These are phyloP conservation scores for Dryocosmus kuriphilus DNA, from an alignment of 2,888 invertebrate species.

Conservation along the genomic window DNA sequence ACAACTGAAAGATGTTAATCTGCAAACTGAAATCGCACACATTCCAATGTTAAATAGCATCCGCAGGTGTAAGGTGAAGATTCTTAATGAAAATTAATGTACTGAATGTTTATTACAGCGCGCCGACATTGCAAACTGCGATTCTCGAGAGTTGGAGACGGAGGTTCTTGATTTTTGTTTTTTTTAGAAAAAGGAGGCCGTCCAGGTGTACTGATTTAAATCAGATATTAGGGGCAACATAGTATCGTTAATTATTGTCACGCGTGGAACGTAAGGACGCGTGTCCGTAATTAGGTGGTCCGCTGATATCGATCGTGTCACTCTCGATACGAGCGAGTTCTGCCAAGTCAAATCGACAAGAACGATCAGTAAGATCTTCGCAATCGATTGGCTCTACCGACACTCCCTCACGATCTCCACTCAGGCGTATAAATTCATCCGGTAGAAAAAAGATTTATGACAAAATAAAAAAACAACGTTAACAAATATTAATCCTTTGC, in stretches of 20 bases:
- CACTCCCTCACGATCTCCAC: constrained; percentile 13
- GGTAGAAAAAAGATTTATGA: constrained; percentile 1
- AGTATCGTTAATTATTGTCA: constrained; percentile 71
- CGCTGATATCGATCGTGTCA: constrained; percentile 61
- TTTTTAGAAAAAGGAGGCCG: constrained; percentile 40
- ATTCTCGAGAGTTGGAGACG: background rate
- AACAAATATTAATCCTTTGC: too few species aligned
- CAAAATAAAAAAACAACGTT: too few species aligned
- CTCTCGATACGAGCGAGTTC: constrained; percentile 24
- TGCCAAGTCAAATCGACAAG: constrained; percentile 39
- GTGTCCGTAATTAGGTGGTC: constrained; percentile 66
- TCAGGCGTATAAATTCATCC: background rate
- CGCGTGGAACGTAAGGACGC: constrained; percentile 65
- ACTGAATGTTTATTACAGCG: background rate
- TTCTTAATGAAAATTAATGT: background rate
- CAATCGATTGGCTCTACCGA: constrained; percentile 8
- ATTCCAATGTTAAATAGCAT: background rate
- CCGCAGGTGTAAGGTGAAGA: background rate
- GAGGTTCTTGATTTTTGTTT: constrained; percentile 4
- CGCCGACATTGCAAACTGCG: background rate
- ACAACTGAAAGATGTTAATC: background rate
- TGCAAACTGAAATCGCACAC: background rate
- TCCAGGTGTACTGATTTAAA: constrained; percentile 62
- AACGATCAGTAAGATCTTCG: constrained; percentile 40
- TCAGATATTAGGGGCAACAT: constrained; percentile 65